Base-by-base conservation (phyloP, 2,888 invertebrate species). In the Zele albiditarsus region DNA sequence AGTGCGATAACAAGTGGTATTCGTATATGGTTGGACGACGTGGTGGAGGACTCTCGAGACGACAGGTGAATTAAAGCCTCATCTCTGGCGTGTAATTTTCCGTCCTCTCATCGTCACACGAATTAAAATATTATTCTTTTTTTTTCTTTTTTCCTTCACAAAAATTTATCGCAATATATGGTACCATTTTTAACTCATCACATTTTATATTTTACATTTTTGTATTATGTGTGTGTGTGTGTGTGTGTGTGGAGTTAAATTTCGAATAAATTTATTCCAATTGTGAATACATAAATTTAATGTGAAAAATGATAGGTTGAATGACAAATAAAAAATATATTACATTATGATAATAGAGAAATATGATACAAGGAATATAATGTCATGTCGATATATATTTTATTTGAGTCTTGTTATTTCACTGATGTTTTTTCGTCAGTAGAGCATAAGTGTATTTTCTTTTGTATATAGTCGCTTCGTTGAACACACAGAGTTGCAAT, bases 41-140 rank as follows among this genome's bases (percentile, higher is more conserved):
- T 71, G 76, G 71, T 46, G 46, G 73, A 78, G 77, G 73, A 74
- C 75, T 77, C 76, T 78, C 57, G 75, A 73, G 69, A 72, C 73
- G 80, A 78, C 79, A 78, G 78, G 77, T 77, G 76, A 79, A 78
- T 78, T 78, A 78, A 79, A 72, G 72, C 33, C 72, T 53, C 67
- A 58, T 57, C 38, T 14, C 38, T 57, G 23, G n/a, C 58, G 23
- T 33, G 66, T 58, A 57, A 73, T 66, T 73, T 66, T 49, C 20
- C 42, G n/a, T 57, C 31, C 53, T 16, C 49, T 63, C 65, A n/a
- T 27, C 33, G 16, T 28, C 31, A 60, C 28, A 53, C 23, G 10
- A 20, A 53, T 53, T 53, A 53, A 53, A 53, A 53, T 20, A 53
- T 53, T 8, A 46, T 58, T 25, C 57, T 57, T 57, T 58, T 16